These are phyloP conservation scores for Fulica atra DNA, from an alignment of 2,113 vertebrate genomes.

Conservation along the genomic window DNA sequence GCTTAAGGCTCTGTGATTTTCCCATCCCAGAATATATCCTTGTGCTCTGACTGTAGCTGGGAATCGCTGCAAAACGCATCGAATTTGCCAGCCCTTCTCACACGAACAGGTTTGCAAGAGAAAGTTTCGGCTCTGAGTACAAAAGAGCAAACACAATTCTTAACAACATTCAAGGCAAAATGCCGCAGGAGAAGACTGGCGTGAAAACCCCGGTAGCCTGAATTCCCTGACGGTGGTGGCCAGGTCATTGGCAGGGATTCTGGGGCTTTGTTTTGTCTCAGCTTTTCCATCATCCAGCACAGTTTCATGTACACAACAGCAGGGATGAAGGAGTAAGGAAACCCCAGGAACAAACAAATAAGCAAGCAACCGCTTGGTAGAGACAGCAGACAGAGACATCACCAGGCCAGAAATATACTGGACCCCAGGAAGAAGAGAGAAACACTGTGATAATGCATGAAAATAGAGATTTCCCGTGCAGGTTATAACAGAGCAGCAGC, in stretches of 20 bases:
- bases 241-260: background rate
- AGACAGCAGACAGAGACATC: constrained; percentile 47
- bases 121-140: background rate
- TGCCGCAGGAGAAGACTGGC: background rate
- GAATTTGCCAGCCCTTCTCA: background rate
- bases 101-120: background rate
- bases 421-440: background rate
- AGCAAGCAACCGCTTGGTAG: background rate
- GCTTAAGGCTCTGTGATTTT: constrained; percentile 45
- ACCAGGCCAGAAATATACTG: constrained; percentile 34
- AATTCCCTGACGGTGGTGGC: background rate
- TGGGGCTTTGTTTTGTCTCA: constrained; percentile 1
- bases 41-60: background rate
- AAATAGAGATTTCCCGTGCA: constrained; percentile 23
- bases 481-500: background rate
- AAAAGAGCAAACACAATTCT: background rate
- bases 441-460: background rate
- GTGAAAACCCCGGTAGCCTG: background rate
- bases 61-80: background rate
- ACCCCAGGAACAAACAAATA: background rate
- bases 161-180: background rate
- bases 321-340: constrained; percentile 13
- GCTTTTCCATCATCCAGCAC: background rate
- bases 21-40: background rate
- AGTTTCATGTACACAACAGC: background rate